Conservation (phyloP, 2,888 invertebrate genomes). For the Idaea aversata region DNA sequence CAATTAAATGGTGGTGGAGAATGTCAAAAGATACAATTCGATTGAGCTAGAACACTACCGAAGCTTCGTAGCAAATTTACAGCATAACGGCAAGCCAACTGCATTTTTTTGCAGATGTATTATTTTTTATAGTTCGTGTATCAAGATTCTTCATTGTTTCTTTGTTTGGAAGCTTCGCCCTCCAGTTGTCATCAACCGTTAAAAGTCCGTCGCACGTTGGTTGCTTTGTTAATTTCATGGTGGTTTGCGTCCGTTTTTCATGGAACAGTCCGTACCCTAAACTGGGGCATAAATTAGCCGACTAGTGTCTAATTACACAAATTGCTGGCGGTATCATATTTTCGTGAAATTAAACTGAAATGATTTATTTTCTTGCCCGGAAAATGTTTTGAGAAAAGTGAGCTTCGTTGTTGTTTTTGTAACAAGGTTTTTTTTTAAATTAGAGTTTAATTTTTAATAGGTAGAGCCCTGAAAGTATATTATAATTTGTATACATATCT, state of each 20-base stretch:
- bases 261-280: conserved; percentile 49
- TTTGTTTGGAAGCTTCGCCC: conserved; percentile 62
- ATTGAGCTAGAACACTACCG: background rate
- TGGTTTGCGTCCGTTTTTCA: conserved; percentile 58
- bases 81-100: background rate
- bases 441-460: background rate
- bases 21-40: no score
- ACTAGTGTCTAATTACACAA: conserved; percentile 31
- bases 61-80: background rate
- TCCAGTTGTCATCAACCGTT: conserved; percentile 68
- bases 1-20: no score
- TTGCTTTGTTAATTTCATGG: conserved; percentile 70
- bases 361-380: conserved; percentile 25
- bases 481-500: background rate
- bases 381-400: conserved; percentile 15
- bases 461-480: no score
- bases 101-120: background rate
- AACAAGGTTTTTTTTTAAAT: background rate
- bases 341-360: conserved; percentile 24
- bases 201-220: conserved; percentile 49
- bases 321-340: conserved; percentile 28
- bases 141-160: conserved; percentile 47
- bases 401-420: background rate
- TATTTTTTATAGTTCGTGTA: background rate
- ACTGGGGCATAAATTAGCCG: conserved; percentile 39